Evolutionary conservation across 2,888 invertebrate genomes (phyloP), one percentile per base, ranked within the genome.

Genomic region (Lithophane leautieri): DNA sequence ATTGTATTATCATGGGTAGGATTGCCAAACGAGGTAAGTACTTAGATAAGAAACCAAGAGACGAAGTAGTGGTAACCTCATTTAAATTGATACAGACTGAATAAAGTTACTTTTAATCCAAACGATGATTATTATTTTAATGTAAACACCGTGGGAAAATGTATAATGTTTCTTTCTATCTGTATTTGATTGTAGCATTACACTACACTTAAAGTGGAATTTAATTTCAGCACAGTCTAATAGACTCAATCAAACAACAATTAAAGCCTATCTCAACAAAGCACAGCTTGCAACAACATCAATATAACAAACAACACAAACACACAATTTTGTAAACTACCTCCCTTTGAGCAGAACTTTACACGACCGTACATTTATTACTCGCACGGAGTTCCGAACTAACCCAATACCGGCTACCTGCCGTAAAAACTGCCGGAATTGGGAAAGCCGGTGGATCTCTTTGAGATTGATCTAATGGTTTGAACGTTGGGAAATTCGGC

Each of bases 401-500:
- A 84, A 80, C 81, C 66, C 70, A 73, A 84, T 73, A 80, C 81
- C 22, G 58, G 58, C 42, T 66, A 71, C 69, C 80, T 80, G 81
- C 60, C 52, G 80, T 80, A 80, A 81, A 81, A 81, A 81, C 61
- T 70, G 69, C 63, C 61, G 66, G 61, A 67, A 84, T 84, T 60
- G 66, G 61, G 34, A 60, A 63, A 73, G 52, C 69, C 34, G 34
- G 69, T 50, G 52, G 81, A 16, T 81, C 84, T 71, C 84, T 81
- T 81, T 81, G 84, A 81, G 66, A 81, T 79, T 81, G 73, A 84
- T 81, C 84, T 66, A 52, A 72, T 73, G 65, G 68, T 66, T 83
- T 40, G 56, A 40, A 58, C 22, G 19, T 47, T 12, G 44, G 12
- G 40, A 60, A 65, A 65, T 44, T 54, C 14, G n/a, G 69, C 19